A percentile compares a stretch with the other conserved stretches of the same genome.
Evolutionary conservation across 1,140 invertebrate species (phyloP).

Genomic region (Camponotus floridanus): DNA sequence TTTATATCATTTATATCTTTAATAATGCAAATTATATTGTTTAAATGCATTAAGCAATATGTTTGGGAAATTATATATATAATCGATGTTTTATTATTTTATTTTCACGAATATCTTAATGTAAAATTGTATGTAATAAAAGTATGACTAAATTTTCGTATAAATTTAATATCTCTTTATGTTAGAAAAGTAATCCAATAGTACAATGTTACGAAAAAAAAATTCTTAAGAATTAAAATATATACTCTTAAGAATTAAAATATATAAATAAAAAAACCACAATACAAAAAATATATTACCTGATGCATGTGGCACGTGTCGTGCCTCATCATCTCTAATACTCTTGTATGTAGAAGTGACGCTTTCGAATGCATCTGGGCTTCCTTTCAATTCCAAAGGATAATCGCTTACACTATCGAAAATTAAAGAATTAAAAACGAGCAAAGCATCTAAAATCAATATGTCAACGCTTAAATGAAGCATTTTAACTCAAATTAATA

Average conservation of each 20-base stretch:
- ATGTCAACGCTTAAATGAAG: not conserved
- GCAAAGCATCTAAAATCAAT: not conserved
- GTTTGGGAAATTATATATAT: too few species aligned
- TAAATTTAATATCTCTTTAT: slow-evolving; percentile 2
- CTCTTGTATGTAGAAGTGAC: slow-evolving; percentile 89
- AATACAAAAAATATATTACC: slow-evolving; percentile 81
- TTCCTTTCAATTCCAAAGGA: slow-evolving; percentile 87
- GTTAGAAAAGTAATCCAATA: not conserved
- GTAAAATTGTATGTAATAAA: not conserved
- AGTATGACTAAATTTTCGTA: not conserved
- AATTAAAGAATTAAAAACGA: slow-evolving; percentile 65
- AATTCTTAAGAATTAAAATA: not conserved
- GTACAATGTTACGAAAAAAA: not conserved
- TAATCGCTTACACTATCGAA: slow-evolving; percentile 87
- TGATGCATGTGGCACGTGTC: slow-evolving; percentile 87
- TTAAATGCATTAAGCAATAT: not conserved
- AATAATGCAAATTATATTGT: not conserved
- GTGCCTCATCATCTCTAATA: slow-evolving; percentile 87
- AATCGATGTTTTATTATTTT: not conserved
- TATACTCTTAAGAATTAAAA: not conserved
- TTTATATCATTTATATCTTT: slow-evolving; percentile 51
- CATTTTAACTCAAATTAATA: not conserved
- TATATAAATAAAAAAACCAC: not conserved
- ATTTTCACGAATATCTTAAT: not conserved
- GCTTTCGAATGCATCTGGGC: slow-evolving; percentile 87